Evolutionary conservation across 2,888 invertebrate genomes (phyloP), one percentile per base, ranked within the genome.

Genomic region (Doris montereyensis): DNA sequence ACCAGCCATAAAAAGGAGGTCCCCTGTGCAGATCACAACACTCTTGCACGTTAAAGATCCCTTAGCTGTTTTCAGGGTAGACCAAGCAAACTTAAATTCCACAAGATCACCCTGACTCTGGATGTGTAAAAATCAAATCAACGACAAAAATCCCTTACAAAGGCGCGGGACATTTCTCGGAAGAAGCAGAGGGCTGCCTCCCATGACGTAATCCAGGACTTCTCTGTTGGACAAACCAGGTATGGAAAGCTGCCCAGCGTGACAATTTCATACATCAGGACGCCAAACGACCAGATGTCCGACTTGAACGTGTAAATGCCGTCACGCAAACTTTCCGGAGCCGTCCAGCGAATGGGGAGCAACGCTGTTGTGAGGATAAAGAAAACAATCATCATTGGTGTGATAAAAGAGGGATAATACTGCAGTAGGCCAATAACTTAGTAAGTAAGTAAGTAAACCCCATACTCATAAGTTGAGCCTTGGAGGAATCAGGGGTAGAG

Each of bases 281-380:
- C 95, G 3, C 97, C 97, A 89, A 94, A 97, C 52, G 96, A 95
- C 97, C 97, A 97, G 21, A 97, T 94, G 91, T 97, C 97, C 0
- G 97, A 96, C 57, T 95, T 94, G 26, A 96, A 94, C 0, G 96
- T 96, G 91, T 97, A 97, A 77, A 96, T 93, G 13, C 97, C 97
- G 30, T 95, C 93, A 1, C 94, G 94, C 21, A 97, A 92, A 85
- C 95, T 95, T 92, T 97, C 97, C 0, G 97, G 97, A 0, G 97
- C 95, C 97, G 97, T 97, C 97, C 97, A 97, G 81, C 97, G 93
- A 8, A 97, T 96, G 0, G 97, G 97, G 84, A 97, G 92, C 95
- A 96, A 95, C 30, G 94, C 94, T 94, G 84, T 5, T 32, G 24
- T n/a, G n/a, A n/a, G n/a, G n/a, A n/a, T n/a, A n/a, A n/a, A n/a